A percentile compares a stretch with the other conserved stretches of the same genome.
Conservation (phyloP, 2,888 invertebrate genomes). For the Limnephilus lunatus region DNA sequence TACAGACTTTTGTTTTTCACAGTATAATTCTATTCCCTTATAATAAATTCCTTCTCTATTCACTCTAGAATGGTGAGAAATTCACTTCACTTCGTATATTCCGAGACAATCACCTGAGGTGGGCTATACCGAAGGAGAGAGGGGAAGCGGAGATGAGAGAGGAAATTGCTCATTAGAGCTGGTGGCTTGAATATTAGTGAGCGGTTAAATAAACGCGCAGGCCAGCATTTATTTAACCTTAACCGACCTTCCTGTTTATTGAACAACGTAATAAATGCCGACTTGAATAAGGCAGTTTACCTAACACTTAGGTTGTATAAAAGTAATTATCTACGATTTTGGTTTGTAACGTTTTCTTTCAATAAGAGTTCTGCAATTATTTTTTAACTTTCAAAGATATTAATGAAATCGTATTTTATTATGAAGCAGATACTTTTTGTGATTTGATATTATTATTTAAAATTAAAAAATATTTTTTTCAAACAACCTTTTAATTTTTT, state of each 20-base stretch:
- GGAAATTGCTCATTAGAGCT: constrained; percentile 2
- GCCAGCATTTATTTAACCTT: neutral
- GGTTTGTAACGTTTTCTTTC: neutral
- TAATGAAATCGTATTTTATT: too few species aligned
- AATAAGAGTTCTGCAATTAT: neutral
- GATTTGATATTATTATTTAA: too few species aligned
- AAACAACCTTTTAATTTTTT: too few species aligned
- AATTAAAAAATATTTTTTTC: too few species aligned
- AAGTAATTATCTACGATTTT: neutral
- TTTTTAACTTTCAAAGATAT: neutral
- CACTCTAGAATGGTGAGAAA: neutral
- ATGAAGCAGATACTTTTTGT: too few species aligned
- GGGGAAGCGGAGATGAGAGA: neutral
- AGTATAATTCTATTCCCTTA: neutral
- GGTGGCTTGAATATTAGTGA: neutral
- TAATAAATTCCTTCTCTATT: neutral
- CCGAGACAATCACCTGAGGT: neutral
- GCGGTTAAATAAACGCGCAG: neutral
- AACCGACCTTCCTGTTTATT: neutral
- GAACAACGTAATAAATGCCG: neutral
- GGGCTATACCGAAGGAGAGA: neutral
- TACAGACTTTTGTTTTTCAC: neutral
- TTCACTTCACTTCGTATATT: neutral
- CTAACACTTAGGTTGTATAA: neutral
- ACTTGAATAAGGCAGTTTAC: neutral